Base-by-base conservation (phyloP, 64 coral and sea anemone genomes). In the Orbicella faveolata region DNA sequence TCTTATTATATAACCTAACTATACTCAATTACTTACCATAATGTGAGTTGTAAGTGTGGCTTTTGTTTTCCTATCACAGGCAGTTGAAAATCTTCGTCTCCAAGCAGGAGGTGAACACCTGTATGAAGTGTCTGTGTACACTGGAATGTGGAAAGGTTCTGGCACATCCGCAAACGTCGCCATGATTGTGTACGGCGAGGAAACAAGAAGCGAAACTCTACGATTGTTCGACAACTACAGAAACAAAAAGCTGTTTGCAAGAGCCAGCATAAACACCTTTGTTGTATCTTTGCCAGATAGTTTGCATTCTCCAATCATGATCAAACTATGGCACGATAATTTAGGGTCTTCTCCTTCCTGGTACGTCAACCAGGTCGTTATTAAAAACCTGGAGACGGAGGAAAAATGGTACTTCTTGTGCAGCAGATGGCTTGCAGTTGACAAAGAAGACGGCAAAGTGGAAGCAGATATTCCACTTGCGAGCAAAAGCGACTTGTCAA, bases 311-410 rank as follows among this genome's bases (percentile, higher is more conserved):
- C 87, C 93, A n/a, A 70, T 51, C 36, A 89, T 52, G 57, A 77
- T 97, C 23, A 97, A 94, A 63, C 34, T 97, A 83, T 97, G 95
- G 95, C 95, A 97, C 51, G 92, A 97, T 17, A 97, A 94, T 19
- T 73, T 65, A 4, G 95, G 95, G 15, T 8, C 81, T 57, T 88
- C 88, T 37, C 95, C 95, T 12, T 91, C 95, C 9, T 97, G 95
- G 95, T 97, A 90, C 80, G 63, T 97, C 34, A 87, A 63, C 16
- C 95, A 97, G 78, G 74, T 97, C 21, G 54, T 94, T 4, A 79
- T 97, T 12, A 87, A 63, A 33, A 53, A 97, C 19, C 15, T 77
- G 23, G 83, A 97, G 13, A 88, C 81, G 4, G 89, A 97, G 23
- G 72, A 69, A 1, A 94, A 93, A 63, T 90, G 86, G 55, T 97